These are phyloP conservation scores for Cyclopterus lumpus DNA, from an alignment of 2,797 vertebrate species.

Conservation along the genomic window DNA sequence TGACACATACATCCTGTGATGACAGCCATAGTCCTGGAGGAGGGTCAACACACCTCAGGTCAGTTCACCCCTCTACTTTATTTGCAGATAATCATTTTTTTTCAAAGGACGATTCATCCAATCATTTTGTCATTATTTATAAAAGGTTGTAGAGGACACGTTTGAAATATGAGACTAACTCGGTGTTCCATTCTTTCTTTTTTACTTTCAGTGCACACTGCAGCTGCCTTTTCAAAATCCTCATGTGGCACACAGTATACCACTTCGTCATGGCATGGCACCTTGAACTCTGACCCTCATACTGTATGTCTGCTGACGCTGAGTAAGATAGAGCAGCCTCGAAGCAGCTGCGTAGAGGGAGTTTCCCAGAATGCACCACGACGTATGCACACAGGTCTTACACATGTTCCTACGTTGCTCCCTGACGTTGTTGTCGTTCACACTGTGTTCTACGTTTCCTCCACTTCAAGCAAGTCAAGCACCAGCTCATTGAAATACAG, in stretches of 20 bases:
- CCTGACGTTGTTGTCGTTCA: not conserved
- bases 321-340: not conserved
- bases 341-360: not conserved
- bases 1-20: too few relatives aligned
- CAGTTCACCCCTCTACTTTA: not conserved
- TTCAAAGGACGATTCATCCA: not conserved
- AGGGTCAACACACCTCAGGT: not conserved
- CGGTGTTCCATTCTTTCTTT: too few relatives aligned
- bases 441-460: not conserved
- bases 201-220: not conserved
- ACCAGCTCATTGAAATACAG: not conserved
- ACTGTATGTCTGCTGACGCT: not conserved
- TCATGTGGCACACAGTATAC: not conserved
- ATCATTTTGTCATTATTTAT: not conserved
- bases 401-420: not conserved
- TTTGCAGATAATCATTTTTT: not conserved
- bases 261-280: not conserved
- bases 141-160: not conserved
- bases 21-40: too few relatives aligned
- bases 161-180: too few relatives aligned
- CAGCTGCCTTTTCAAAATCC: not conserved
- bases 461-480: too few relatives aligned
- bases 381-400: not conserved
- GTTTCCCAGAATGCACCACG: constrained; percentile 8
- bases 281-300: not conserved